Conservation (phyloP, 2,888 invertebrate genomes). For the Caenorhabditis panamensis region DNA sequence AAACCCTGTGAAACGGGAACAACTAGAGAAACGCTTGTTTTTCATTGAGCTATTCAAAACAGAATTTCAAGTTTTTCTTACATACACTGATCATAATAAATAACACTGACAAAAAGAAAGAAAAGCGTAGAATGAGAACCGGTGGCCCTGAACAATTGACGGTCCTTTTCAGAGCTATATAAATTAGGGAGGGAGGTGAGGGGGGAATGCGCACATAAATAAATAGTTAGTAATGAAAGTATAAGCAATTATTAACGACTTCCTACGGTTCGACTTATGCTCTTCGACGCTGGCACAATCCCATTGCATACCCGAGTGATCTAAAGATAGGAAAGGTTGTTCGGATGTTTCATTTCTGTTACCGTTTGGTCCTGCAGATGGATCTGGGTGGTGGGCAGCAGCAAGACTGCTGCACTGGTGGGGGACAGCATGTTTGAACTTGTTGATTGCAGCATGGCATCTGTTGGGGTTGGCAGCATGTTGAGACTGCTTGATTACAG, state of each 20-base stretch:
- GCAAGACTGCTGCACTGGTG: constrained; percentile 44
- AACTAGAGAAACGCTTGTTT: no score
- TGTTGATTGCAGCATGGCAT: constrained; percentile 49
- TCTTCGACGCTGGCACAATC: constrained; percentile 51
- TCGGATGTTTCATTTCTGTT: not conserved
- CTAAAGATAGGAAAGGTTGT: constrained; percentile 16
- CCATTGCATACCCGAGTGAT: constrained; percentile 58
- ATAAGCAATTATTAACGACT: constrained; percentile 47
- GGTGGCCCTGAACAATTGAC: constrained; percentile 56
- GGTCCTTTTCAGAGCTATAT: constrained; percentile 49
- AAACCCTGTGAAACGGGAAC: no score
- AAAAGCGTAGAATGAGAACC: constrained; percentile 48
- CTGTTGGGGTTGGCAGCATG: constrained; percentile 45
- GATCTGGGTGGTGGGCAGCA: constrained; percentile 43
- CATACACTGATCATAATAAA: not conserved
- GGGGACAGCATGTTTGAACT: constrained; percentile 61
- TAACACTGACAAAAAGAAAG: constrained; percentile 25
- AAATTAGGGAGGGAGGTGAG: constrained; percentile 11
- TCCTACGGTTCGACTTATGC: constrained; percentile 37
- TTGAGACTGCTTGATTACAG: constrained; percentile 37
- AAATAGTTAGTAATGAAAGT: constrained; percentile 18
- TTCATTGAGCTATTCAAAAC: no score
- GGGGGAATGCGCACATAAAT: constrained; percentile 2
- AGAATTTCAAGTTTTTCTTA: not conserved
- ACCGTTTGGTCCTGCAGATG: constrained; percentile 58